These are phyloP conservation scores for Rattus rattus DNA, from an alignment of 2,113 vertebrate species.

Conservation along the genomic window DNA sequence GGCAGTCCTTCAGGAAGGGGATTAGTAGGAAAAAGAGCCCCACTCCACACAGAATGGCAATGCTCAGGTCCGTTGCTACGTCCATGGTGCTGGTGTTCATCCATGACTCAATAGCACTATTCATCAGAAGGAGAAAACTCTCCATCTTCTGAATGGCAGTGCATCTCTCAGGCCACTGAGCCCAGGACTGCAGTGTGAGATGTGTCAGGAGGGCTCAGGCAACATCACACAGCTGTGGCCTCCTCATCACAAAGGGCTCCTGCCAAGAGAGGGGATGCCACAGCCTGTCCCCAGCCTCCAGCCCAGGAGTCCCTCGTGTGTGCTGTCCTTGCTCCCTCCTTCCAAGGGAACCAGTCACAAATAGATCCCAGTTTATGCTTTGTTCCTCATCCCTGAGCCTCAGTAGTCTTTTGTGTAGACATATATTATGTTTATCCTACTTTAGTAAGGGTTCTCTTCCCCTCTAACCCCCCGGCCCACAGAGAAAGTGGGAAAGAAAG, in stretches of 20 bases:
- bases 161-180: neutral
- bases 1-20: too few species aligned
- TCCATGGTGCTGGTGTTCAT: neutral
- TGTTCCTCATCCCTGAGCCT: neutral
- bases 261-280: neutral
- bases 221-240: neutral
- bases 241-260: neutral
- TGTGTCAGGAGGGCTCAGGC: neutral
- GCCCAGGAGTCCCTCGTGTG: neutral
- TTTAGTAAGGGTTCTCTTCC: too few species aligned
- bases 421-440: neutral
- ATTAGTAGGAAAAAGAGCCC: too few species aligned
- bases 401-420: too few species aligned
- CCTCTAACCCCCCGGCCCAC: too few species aligned
- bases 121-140: neutral
- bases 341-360: neutral
- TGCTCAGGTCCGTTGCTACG: too few species aligned
- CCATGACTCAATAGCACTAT: neutral
- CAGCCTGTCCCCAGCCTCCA: neutral
- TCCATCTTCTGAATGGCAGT: neutral
- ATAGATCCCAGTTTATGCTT: neutral
- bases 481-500: too few species aligned
- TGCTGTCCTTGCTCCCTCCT: neutral
- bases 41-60: too few species aligned
- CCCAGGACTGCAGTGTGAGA: too few species aligned